Evolutionary conservation across 2,113 vertebrate species (phyloP).

Genomic region (Prionailurus viverrinus): DNA sequence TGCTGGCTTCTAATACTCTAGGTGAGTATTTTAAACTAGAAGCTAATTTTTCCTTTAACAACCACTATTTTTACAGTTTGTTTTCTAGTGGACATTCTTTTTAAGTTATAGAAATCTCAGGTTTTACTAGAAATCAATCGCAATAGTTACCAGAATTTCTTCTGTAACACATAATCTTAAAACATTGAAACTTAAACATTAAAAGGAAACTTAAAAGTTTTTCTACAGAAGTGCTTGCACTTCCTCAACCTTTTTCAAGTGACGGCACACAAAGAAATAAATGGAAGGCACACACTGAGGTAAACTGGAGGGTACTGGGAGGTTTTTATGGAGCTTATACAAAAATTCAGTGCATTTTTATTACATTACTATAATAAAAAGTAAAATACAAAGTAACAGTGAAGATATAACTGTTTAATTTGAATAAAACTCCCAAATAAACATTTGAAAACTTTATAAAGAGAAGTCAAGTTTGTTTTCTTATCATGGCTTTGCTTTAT

Average conservation of each 20-base stretch:
- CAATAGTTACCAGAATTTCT: constrained; percentile 14
- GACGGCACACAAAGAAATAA: background rate
- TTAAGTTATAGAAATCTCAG: constrained; percentile 8
- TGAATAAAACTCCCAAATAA: constrained; percentile 13
- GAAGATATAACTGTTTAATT: background rate
- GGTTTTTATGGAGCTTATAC: background rate
- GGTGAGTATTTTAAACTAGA: constrained; percentile 56
- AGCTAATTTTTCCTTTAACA: constrained; percentile 56
- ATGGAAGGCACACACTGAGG: background rate
- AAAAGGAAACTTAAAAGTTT: constrained; percentile 17
- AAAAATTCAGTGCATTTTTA: background rate
- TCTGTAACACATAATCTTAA: constrained; percentile 30
- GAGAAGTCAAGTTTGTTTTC: constrained; percentile 36
- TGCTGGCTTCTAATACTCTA: constrained; percentile 18
- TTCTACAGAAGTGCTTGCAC: background rate
- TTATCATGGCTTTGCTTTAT: constrained; percentile 22
- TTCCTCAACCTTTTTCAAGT: background rate
- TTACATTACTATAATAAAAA: background rate
- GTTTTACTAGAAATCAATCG: constrained; percentile 38
- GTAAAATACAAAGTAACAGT: background rate
- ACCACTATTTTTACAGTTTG: constrained; percentile 21
- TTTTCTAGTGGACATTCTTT: constrained; percentile 52
- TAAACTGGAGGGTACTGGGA: background rate
- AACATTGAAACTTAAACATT: background rate
- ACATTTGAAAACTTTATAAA: background rate